Evolutionary conservation across 2,113 vertebrate species (phyloP).

Genomic region (Pandion haliaetus): DNA sequence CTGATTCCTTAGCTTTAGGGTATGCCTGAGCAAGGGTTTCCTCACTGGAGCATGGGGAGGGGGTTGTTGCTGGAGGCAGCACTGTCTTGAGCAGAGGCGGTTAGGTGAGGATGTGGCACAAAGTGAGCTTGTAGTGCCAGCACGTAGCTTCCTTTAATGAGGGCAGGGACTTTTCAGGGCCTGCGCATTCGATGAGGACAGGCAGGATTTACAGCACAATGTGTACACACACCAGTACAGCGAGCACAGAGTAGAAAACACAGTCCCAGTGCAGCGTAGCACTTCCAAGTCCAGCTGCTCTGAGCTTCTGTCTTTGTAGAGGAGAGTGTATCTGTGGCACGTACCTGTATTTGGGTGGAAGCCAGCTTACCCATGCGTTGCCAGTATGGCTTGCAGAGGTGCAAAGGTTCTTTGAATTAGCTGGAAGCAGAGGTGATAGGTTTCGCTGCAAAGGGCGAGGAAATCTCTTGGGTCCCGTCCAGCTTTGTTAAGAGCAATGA

Average conservation of each 20-base stretch:
- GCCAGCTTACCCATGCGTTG: background rate
- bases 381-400: background rate
- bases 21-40: rapidly evolving
- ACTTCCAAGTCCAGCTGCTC: background rate
- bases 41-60: background rate
- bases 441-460: background rate
- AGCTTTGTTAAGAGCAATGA: slow-evolving; percentile 6
- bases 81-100: background rate
- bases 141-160: background rate
- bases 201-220: background rate
- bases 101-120: background rate
- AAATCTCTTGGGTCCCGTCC: background rate
- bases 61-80: background rate
- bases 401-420: background rate
- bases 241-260: background rate
- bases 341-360: background rate
- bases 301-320: background rate
- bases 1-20: background rate
- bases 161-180: background rate
- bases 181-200: rapidly evolving
- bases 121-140: background rate
- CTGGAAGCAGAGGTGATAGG: background rate
- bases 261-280: background rate
- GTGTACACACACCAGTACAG: background rate
- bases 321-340: background rate